phyloP scores from a whole-genome alignment of 2,113 vertebrate species.

The Acrocephalus kingi region DNA sequence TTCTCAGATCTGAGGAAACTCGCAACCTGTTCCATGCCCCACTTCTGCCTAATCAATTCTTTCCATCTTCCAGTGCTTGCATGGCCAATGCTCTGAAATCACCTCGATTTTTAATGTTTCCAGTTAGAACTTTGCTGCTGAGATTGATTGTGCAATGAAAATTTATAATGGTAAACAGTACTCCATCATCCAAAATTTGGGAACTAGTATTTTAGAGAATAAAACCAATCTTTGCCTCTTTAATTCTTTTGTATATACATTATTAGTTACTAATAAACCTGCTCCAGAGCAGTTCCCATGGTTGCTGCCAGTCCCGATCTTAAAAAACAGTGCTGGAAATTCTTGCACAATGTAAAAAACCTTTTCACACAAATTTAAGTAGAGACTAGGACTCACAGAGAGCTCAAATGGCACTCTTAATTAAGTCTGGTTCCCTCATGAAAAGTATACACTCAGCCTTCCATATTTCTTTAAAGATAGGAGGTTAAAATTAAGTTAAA shows the following conservation, averaged over 20 bases:
- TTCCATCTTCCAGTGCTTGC: not conserved
- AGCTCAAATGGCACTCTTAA: not conserved
- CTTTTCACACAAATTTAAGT: not conserved
- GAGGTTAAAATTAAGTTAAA: not conserved
- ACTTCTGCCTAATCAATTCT: rapidly evolving
- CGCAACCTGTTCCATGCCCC: rapidly evolving
- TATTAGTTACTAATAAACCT: not conserved
- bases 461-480: not conserved
- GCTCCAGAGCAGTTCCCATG: not conserved
- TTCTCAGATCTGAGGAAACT: not conserved
- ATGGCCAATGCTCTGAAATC: rapidly evolving
- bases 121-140: not conserved
- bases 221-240: not conserved
- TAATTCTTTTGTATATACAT: not conserved
- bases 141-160: too few species aligned
- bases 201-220: not conserved
- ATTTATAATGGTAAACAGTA: not conserved
- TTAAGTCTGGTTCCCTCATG: not conserved
- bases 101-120: rapidly evolving
- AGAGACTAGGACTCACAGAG: not conserved
- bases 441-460: not conserved
- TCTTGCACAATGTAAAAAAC: not conserved
- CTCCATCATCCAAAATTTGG: not conserved
- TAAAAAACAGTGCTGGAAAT: not conserved
- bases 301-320: not conserved